A percentile compares a stretch with the other conserved stretches of the same genome.
Conservation (phyloP, 2,113 vertebrate species). For the Aldabrachelys gigantea region DNA sequence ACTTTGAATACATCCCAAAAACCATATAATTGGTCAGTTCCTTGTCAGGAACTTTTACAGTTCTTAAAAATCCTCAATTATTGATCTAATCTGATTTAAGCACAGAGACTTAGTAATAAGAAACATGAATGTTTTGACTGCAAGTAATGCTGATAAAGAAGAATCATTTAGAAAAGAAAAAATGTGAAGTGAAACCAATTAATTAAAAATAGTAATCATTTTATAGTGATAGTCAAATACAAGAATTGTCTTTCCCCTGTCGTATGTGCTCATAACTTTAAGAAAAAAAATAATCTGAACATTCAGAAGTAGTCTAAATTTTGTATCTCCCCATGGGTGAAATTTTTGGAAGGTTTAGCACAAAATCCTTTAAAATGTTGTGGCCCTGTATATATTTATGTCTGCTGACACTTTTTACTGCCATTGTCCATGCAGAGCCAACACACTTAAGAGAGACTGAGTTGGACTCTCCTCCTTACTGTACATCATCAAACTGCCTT, state of each 20-base stretch:
- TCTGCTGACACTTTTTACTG: neutral
- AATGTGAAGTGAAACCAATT: neutral
- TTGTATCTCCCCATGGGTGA: neutral
- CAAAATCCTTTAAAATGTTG: neutral
- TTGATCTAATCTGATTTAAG: neutral
- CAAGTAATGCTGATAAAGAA: neutral
- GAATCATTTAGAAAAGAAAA: neutral
- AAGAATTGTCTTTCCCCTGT: neutral
- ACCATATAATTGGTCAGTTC: neutral
- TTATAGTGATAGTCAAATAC: neutral
- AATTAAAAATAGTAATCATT: neutral
- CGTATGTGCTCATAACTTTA: neutral
- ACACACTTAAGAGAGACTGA: neutral
- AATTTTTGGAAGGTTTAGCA: neutral
- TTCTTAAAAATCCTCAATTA: neutral
- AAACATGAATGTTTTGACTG: neutral
- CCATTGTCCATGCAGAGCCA: neutral
- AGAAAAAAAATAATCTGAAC: fast-evolving
- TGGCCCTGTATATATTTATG: neutral
- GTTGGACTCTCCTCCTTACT: neutral
- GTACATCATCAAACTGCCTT: neutral
- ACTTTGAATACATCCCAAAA: neutral
- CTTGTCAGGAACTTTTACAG: constrained; percentile 15
- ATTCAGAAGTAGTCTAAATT: neutral
- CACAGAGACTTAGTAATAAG: neutral